A percentile compares a stretch with the other conserved stretches of the same genome.
Evolutionary conservation across 2,888 invertebrate species (phyloP).

Genomic region (Dolichopus griseipennis): DNA sequence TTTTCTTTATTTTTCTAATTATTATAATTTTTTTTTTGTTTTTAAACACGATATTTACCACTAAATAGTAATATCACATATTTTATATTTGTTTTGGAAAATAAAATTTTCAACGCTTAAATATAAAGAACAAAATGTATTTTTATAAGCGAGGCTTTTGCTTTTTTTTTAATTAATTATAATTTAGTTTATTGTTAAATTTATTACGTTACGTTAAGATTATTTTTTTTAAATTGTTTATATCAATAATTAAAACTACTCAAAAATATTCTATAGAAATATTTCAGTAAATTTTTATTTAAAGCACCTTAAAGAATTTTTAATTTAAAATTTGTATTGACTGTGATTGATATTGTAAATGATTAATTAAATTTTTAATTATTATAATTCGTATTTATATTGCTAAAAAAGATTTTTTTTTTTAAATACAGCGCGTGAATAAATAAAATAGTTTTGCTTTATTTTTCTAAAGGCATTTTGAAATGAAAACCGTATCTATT

Average conservation of each 20-base stretch:
- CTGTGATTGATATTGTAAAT: too few relatives aligned
- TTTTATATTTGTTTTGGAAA: neutral
- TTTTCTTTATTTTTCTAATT: too few relatives aligned
- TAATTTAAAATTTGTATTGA: neutral
- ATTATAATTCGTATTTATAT: too few relatives aligned
- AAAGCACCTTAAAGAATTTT: neutral
- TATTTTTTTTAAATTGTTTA: too few relatives aligned
- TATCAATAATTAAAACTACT: neutral
- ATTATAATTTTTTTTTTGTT: neutral
- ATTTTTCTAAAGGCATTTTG: too few relatives aligned
- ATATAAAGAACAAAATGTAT: neutral
- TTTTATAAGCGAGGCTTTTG: slow-evolving; percentile 1
- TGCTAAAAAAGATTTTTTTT: too few relatives aligned
- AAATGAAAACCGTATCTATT: neutral
- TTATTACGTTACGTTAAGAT: neutral
- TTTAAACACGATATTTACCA: neutral
- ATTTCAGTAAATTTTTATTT: neutral
- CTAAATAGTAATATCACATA: slow-evolving; percentile 1
- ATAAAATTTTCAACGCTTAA: neutral
- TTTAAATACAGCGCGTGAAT: too few relatives aligned
- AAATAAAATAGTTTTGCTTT: too few relatives aligned
- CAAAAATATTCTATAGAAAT: neutral
- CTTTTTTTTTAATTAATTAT: neutral
- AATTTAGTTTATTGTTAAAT: neutral
- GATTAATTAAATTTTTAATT: too few relatives aligned